Conservation (phyloP, 2,113 vertebrate species). For the Mystacornis crossleyi region DNA sequence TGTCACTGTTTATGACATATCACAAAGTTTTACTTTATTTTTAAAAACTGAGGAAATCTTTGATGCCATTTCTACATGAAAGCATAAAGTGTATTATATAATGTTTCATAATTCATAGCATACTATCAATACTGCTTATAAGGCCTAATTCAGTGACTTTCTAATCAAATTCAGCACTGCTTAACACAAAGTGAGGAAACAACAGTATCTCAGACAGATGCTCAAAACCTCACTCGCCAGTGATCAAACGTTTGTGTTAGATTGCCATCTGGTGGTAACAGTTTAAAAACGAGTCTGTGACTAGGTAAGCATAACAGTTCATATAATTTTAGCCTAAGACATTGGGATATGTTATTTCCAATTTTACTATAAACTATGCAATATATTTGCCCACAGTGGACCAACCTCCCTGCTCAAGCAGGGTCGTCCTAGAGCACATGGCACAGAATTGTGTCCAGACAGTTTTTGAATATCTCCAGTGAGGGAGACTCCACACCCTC, state of each 20-base stretch:
- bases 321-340: not conserved
- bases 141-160: not conserved
- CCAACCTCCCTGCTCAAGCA: not conserved
- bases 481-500: not conserved
- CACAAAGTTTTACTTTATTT: not conserved
- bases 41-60: not conserved
- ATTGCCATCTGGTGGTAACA: conserved; percentile 65
- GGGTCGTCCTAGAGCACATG: not conserved
- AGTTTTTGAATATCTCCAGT: not conserved
- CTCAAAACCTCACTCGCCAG: not conserved
- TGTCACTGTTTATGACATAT: not conserved
- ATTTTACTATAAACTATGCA: not conserved
- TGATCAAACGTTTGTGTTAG: conserved; percentile 6
- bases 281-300: fast-evolving
- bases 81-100: not conserved
- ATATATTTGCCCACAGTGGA: not conserved
- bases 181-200: not conserved
- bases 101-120: not conserved
- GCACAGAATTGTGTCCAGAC: not conserved
- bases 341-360: not conserved
- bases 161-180: not conserved
- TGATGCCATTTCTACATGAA: not conserved
- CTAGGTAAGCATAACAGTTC: not conserved
- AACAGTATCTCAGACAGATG: not conserved
- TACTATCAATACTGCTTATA: not conserved